These are phyloP conservation scores for Gasterosteus aculeatus DNA, from an alignment of 2,113 vertebrate species.

Conservation along the genomic window DNA sequence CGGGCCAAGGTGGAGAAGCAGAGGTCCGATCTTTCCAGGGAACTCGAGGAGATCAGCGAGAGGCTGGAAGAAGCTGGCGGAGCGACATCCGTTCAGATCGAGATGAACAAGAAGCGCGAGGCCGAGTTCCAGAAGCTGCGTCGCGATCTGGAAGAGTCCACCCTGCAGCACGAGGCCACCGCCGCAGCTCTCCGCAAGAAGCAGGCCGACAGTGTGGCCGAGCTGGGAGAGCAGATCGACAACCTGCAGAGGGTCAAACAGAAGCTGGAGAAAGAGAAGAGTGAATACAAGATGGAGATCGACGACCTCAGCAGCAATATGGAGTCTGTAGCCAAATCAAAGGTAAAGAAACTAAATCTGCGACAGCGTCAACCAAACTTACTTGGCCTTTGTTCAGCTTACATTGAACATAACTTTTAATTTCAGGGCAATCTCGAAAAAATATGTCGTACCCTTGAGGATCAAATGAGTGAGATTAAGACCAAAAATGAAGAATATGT, in stretches of 20 bases:
- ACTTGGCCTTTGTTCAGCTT: background rate
- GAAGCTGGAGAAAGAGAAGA: constrained; percentile 96
- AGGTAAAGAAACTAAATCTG: constrained; percentile 64
- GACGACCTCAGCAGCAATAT: constrained; percentile 88
- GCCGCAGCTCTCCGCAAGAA: constrained; percentile 86
- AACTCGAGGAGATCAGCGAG: constrained; percentile 90
- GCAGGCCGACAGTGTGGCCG: constrained; percentile 89
- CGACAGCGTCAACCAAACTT: background rate
- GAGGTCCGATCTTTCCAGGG: constrained; percentile 86
- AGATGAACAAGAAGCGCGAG: constrained; percentile 95
- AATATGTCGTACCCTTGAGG: constrained; percentile 88
- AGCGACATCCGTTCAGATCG: constrained; percentile 86
- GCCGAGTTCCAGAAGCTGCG: constrained; percentile 90
- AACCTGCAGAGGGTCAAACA: constrained; percentile 92
- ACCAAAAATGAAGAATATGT: constrained; percentile 88
- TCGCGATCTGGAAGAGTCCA: constrained; percentile 85
- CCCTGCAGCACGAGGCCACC: constrained; percentile 90
- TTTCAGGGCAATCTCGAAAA: constrained; percentile 89
- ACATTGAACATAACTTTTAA: background rate
- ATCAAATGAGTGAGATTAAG: constrained; percentile 90
- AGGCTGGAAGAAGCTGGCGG: constrained; percentile 91
- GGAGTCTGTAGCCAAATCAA: constrained; percentile 87
- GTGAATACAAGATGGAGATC: constrained; percentile 92
- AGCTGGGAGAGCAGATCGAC: constrained; percentile 92
- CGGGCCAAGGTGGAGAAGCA: constrained; percentile 89